phyloP scores from a whole-genome alignment of 1,140 invertebrate species.

The Melanaphis sacchari region DNA sequence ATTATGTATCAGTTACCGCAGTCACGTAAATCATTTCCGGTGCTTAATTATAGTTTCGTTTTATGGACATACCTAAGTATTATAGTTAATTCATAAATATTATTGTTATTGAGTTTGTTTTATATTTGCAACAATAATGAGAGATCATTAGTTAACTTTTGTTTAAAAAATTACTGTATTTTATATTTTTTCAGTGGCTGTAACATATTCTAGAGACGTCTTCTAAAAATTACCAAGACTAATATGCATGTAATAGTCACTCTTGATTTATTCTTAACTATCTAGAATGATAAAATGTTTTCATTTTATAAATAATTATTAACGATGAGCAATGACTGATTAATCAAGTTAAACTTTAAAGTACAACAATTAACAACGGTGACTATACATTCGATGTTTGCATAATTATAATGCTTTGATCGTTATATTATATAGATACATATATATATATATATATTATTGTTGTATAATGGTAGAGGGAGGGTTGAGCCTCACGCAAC shows the following conservation, averaged over 20 bases:
- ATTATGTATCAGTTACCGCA: neutral
- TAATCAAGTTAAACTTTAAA: neutral
- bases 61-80: neutral
- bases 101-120: constrained; percentile 3
- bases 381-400: neutral
- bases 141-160: neutral
- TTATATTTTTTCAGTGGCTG: neutral
- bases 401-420: neutral
- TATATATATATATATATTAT: no score
- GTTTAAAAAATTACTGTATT: neutral
- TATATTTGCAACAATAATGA: neutral
- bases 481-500: no score
- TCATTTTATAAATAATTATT: neutral
- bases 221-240: neutral
- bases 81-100: neutral
- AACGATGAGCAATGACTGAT: neutral
- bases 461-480: neutral
- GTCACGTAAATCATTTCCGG: constrained; percentile 18
- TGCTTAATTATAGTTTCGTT: neutral
- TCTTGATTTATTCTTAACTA: neutral
- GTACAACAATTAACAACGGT: neutral
- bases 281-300: neutral
- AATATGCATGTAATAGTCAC: neutral
- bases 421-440: neutral
- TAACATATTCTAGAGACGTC: neutral